Evolutionary conservation across 2,113 vertebrate genomes (phyloP).

Genomic region (Anseranas semipalmata): DNA sequence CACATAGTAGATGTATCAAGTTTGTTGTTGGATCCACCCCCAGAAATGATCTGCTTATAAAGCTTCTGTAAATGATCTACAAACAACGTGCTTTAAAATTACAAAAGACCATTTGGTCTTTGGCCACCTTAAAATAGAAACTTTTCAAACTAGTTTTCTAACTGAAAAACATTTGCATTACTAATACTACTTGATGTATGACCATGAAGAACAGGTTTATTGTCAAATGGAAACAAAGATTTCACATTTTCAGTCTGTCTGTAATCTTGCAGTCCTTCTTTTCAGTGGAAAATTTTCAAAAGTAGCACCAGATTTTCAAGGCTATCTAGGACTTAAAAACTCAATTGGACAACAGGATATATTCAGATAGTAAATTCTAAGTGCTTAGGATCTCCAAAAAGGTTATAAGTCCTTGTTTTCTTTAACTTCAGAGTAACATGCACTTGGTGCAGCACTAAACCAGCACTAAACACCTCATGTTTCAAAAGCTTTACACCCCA

Average conservation of each 20-base stretch:
- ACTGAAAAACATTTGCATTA: neutral
- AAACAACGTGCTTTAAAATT: neutral
- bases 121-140: neutral
- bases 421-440: neutral
- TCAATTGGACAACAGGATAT: neutral
- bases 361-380: neutral
- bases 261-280: neutral
- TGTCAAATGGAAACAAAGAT: neutral
- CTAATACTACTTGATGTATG: neutral
- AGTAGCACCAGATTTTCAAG: neutral
- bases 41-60: neutral
- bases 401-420: neutral
- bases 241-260: neutral
- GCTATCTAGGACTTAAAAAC: neutral
- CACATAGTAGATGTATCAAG: neutral
- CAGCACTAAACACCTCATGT: neutral
- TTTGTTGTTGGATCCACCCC: neutral
- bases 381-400: neutral
- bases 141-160: neutral
- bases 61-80: rapidly evolving
- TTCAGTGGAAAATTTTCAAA: neutral
- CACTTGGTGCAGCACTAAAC: neutral
- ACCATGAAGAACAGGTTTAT: neutral
- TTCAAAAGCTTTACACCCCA: neutral
- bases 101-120: rapidly evolving